These are phyloP conservation scores for Lepidocyrtoides sp. DNA, from an alignment of 2,888 invertebrate species.

Conservation along the genomic window DNA sequence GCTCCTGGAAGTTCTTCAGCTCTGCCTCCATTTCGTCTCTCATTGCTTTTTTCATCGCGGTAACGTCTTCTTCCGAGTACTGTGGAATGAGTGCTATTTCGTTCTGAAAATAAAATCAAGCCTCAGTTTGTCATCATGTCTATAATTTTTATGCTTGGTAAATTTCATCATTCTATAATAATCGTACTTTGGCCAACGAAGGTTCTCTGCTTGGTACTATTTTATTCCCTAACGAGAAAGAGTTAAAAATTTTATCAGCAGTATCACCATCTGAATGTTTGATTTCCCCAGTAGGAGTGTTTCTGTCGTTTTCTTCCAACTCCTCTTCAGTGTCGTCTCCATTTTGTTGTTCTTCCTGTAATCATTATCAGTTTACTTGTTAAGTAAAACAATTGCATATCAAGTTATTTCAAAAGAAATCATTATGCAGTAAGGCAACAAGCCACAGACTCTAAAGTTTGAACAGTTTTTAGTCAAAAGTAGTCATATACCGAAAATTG, in stretches of 20 bases:
- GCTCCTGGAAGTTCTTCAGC: slow-evolving; percentile 87
- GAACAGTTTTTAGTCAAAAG: slow-evolving; percentile 1
- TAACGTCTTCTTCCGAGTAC: slow-evolving; percentile 58
- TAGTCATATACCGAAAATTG: slow-evolving; percentile 35
- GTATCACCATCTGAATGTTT: background rate
- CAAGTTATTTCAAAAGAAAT: background rate
- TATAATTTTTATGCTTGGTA: no score
- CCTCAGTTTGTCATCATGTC: no score
- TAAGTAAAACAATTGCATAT: background rate
- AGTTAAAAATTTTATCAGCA: no score
- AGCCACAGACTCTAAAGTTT: slow-evolving; percentile 17
- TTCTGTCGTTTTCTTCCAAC: background rate
- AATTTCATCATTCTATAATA: no score
- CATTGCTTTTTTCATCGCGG: slow-evolving; percentile 63
- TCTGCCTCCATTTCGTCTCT: slow-evolving; percentile 87
- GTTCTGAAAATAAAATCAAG: background rate
- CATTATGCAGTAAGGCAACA: background rate
- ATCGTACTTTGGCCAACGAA: background rate
- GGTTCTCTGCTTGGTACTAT: background rate
- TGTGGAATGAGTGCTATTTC: background rate
- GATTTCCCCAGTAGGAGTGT: background rate
- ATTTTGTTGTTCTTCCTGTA: background rate
- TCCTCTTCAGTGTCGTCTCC: slow-evolving; percentile 73
- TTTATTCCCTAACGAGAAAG: background rate
- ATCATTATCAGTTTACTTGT: background rate